Evolutionary conservation across 2,797 vertebrate species (phyloP).

Genomic region (Mus spretus): DNA sequence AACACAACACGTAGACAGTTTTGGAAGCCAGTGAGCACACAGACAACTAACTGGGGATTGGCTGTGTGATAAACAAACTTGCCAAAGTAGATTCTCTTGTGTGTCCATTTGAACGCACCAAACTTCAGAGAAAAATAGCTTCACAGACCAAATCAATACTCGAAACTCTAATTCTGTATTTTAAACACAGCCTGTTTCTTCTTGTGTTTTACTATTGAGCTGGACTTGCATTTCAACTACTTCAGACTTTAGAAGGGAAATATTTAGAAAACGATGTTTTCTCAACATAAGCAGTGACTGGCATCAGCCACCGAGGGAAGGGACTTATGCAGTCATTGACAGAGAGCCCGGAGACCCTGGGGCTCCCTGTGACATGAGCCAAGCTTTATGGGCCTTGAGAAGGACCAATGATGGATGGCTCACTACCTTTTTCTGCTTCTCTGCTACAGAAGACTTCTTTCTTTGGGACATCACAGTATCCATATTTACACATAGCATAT

Average conservation of each 20-base stretch:
- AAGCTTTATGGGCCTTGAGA: neutral
- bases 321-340: neutral
- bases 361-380: fast-evolving
- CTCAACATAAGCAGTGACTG: constrained; percentile 60
- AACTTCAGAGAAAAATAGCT: neutral
- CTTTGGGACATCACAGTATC: neutral
- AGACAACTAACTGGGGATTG: too few species aligned
- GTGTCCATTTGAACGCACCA: neutral
- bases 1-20: neutral
- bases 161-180: neutral
- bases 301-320: neutral
- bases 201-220: neutral
- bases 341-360: neutral
- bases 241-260: neutral
- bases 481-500: too few species aligned
- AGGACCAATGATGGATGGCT: neutral
- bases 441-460: neutral
- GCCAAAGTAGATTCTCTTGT: neutral
- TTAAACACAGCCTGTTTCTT: constrained; percentile 27
- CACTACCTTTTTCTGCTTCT: neutral
- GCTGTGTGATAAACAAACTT: neutral
- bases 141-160: neutral
- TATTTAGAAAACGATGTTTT: constrained; percentile 45
- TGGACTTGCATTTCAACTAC: constrained; percentile 29
- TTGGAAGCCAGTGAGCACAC: neutral